Base-by-base conservation (phyloP, 1,140 invertebrate species). In the Leguminivora glycinivorella region DNA sequence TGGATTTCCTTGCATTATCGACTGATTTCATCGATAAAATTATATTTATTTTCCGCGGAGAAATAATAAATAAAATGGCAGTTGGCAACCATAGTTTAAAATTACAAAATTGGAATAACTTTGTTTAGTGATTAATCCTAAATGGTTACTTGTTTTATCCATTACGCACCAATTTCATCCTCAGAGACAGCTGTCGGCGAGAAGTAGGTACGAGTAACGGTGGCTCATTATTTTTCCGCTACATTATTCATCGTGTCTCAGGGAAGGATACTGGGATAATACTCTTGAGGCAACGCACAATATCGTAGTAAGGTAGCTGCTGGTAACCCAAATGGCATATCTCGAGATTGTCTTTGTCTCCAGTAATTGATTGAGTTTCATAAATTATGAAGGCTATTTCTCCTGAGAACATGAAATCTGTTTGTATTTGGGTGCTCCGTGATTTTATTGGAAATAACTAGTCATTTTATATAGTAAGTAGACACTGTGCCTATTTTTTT, bases 231-330 rank as follows among this genome's bases (percentile, higher is more conserved):
- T 74, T 74, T 76, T 72, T 70, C 72, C 43, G 43, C 70, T 72
- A 74, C 75, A 76, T 74, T 72, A 76, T 74, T 76, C 74, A 76
- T 76, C 66, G 68, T 66, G 68, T 69, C 56, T 60, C 26, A 29
- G 26, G 29, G 43, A 31, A 66, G 68, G 67, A 71, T 71, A 72
- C 63, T 60, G 26, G 43, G 31, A 70, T 70, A 70, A 71, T 71
- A 70, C 63, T 60, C 67, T 66, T 70, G 69, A 68, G 58, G 58
- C 25, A 63, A 29, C 58, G 58, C 58, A 63, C 58, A 63, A 63
- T 63, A 63, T 63, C 26, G 58, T 29, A 22, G 58, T 25, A 63
- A 34, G 58, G 58, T 63, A 29, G 58, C 26, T 34, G 58, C 58
- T 63, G 26, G 56, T 31, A 63, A 63, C 58, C 58, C 58, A 63